Evolutionary conservation across 2,113 vertebrate genomes (phyloP).

Genomic region (Danio rerio): DNA sequence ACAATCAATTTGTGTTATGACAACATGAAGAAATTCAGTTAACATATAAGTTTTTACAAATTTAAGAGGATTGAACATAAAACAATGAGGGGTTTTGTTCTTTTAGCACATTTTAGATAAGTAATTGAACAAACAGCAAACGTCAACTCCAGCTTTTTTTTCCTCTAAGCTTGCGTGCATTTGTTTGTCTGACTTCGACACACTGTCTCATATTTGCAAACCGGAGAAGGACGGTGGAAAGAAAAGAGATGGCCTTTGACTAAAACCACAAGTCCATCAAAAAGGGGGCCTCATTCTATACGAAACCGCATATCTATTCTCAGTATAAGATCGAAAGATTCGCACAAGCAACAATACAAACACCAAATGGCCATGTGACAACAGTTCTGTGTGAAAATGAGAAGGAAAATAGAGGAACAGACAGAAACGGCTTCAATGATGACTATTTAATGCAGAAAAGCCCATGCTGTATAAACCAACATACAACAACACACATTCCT

Average conservation of each 20-base stretch:
- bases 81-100: too few relatives aligned
- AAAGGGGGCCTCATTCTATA: constrained; percentile 10
- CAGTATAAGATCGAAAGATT: background rate
- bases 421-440: constrained; percentile 43
- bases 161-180: background rate
- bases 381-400: constrained; percentile 30
- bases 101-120: too few relatives aligned
- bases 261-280: constrained; percentile 38
- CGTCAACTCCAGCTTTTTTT: background rate
- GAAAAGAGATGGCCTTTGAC: constrained; percentile 21
- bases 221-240: constrained; percentile 21
- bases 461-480: constrained; percentile 72
- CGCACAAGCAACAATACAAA: constrained; percentile 19
- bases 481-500: constrained; percentile 68
- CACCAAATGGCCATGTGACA: constrained; percentile 26
- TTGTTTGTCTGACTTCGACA: background rate
- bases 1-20: too few relatives aligned
- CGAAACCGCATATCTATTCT: constrained; percentile 6
- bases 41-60: too few relatives aligned
- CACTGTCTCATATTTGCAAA: background rate
- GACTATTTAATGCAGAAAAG: constrained; percentile 73
- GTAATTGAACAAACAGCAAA: too few relatives aligned
- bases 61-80: too few relatives aligned
- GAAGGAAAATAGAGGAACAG: constrained; percentile 23
- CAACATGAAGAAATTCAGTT: too few relatives aligned